These are phyloP conservation scores for Acanthosepion pharaonis DNA, from an alignment of 2,888 invertebrate species.

Conservation along the genomic window DNA sequence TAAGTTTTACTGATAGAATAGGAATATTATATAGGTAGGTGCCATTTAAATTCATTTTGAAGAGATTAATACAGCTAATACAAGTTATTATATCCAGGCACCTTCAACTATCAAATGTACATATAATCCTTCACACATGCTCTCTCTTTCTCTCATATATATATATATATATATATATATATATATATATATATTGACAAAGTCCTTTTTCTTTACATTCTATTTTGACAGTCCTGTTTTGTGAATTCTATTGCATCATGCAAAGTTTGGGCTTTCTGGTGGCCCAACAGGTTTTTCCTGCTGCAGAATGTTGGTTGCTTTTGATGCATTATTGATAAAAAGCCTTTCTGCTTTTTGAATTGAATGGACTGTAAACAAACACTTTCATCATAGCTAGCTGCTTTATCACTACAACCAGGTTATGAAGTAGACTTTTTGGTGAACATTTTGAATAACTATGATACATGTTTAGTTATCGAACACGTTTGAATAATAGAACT, in stretches of 20 bases:
- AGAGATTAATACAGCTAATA: no score
- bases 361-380: not conserved
- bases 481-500: not conserved
- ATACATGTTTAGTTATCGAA: not conserved
- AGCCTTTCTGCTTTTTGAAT: not conserved
- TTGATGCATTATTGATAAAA: not conserved
- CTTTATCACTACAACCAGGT: no score
- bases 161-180: no score
- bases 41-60: not conserved
- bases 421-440: no score
- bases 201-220: not conserved
- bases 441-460: not conserved
- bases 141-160: no score
- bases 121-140: no score
- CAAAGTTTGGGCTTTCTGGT: not conserved
- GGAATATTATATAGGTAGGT: no score
- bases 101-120: no score
- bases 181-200: no score
- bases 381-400: not conserved
- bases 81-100: no score
- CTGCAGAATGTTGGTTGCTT: not conserved
- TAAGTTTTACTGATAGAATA: no score
- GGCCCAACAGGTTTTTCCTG: not conserved
- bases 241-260: not conserved
- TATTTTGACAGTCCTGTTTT: not conserved